These are phyloP conservation scores for Morone chrysops DNA, from an alignment of 2,113 vertebrate species.

Conservation along the genomic window DNA sequence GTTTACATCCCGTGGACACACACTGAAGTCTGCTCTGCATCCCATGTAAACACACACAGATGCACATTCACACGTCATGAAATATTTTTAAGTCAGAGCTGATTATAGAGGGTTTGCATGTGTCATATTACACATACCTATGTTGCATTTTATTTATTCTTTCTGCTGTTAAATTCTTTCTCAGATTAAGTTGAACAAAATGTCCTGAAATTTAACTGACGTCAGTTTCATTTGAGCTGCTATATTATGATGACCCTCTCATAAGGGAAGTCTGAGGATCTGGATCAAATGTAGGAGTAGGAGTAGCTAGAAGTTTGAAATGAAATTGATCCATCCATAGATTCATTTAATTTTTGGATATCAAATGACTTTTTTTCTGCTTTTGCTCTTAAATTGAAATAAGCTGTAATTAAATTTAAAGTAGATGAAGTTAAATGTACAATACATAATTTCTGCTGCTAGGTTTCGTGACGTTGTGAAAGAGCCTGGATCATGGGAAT, in stretches of 20 bases:
- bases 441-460: too few relatives aligned
- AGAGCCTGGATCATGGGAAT: too few relatives aligned
- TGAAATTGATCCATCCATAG: neutral
- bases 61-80: neutral
- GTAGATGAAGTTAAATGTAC: too few relatives aligned
- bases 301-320: neutral
- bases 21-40: conserved; percentile 57
- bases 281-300: neutral
- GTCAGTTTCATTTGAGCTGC: too few relatives aligned
- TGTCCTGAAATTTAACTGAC: too few relatives aligned
- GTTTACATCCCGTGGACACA: conserved; percentile 40
- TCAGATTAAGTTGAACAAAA: neutral
- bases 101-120: neutral
- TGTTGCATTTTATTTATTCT: too few relatives aligned
- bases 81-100: neutral
- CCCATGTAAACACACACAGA: conserved; percentile 24
- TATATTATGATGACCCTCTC: too few relatives aligned
- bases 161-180: too few relatives aligned
- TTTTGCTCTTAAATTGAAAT: too few relatives aligned
- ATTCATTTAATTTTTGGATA: neutral
- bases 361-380: too few relatives aligned
- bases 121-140: neutral
- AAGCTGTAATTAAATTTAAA: too few relatives aligned
- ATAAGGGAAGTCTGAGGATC: neutral
- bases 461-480: too few relatives aligned